phyloP scores from a whole-genome alignment of 2,113 vertebrate genomes.

The Pyrgilauda ruficollis region DNA sequence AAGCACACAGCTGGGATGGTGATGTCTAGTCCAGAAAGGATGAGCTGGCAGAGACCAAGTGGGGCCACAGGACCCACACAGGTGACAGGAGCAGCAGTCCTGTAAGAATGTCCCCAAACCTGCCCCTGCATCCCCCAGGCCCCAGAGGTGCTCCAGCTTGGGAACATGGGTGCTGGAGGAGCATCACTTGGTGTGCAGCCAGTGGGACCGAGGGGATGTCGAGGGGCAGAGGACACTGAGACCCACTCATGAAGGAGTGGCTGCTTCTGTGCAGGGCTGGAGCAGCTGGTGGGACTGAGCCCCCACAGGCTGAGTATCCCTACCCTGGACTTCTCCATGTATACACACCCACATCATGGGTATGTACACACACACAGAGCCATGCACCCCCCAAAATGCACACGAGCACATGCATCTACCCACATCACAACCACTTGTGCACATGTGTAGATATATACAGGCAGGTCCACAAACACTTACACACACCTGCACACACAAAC shows the following conservation, averaged over 20 bases:
- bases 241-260: background rate
- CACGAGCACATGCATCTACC: rapidly evolving
- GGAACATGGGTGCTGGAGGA: background rate
- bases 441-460: background rate
- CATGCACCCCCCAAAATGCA: background rate
- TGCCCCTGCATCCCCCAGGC: background rate
- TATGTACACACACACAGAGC: background rate
- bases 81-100: background rate
- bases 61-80: background rate
- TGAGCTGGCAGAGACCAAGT: background rate
- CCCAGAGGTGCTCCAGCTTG: rapidly evolving
- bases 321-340: background rate
- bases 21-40: background rate
- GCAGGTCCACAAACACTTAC: rapidly evolving
- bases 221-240: background rate
- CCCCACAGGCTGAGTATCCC: background rate
- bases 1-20: background rate
- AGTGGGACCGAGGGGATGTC: rapidly evolving
- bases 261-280: background rate
- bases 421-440: background rate
- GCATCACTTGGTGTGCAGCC: background rate
- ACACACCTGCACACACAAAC: background rate
- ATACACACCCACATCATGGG: background rate
- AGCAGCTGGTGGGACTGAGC: background rate
- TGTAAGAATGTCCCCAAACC: background rate